A percentile compares a stretch with the other conserved stretches of the same genome.
phyloP scores from a whole-genome alignment of 92 coral and sea anemone genomes.

The Meandrina meandrites region DNA sequence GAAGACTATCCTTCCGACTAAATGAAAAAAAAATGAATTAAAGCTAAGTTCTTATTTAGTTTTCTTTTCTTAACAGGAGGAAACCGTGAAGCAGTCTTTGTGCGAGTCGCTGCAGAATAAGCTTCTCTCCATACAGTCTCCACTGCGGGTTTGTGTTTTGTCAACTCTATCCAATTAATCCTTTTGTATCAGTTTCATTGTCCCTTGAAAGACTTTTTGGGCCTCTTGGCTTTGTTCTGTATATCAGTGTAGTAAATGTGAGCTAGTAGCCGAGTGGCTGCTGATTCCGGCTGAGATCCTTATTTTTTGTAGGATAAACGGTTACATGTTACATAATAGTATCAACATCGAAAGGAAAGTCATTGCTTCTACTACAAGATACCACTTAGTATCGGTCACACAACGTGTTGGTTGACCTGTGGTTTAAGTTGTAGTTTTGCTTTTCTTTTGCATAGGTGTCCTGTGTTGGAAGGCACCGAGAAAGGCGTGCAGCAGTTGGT shows the following conservation, averaged over 20 bases:
- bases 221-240: not conserved
- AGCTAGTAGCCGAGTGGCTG: too few relatives aligned
- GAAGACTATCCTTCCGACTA: too few relatives aligned
- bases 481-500: slow-evolving; percentile 16
- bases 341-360: not conserved
- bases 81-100: slow-evolving; percentile 58
- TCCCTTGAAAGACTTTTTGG: not conserved
- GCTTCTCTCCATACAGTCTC: slow-evolving; percentile 74
- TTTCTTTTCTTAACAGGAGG: slow-evolving; percentile 55
- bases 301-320: too few relatives aligned
- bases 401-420: not conserved
- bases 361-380: not conserved
- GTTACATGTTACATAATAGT: not conserved
- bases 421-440: not conserved
- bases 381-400: not conserved
- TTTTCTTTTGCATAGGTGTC: slow-evolving; percentile 17
- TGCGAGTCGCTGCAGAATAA: slow-evolving; percentile 82
- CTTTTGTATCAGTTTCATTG: not conserved
- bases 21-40: not conserved
- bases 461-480: slow-evolving; percentile 32
- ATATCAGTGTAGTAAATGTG: too few relatives aligned
- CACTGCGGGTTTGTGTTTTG: slow-evolving; percentile 61
- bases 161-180: not conserved
- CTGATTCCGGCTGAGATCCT: too few relatives aligned
- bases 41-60: not conserved